Base-by-base conservation (phyloP, 2,797 vertebrate genomes). In the Salmo trutta region DNA sequence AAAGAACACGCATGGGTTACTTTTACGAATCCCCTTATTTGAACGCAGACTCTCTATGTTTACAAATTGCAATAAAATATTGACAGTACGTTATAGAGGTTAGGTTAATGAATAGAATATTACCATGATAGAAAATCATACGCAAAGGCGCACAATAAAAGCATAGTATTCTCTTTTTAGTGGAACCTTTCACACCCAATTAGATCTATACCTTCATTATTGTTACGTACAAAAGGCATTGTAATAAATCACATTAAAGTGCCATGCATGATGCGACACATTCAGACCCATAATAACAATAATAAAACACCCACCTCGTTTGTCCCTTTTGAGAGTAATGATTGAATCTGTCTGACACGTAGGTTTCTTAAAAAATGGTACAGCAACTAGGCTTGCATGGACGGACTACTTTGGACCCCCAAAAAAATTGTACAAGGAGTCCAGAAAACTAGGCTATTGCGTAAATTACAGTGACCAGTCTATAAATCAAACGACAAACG, bases 251-350 rank as follows among this genome's bases (percentile, higher is more conserved):
- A 59, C n/a, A 8, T n/a, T 59, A 65, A 66, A 66, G 64, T 29
- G 64, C 5, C 64, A 66, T 66, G 64, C 64, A 66, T 66, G 64
- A 66, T 66, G 64, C 64, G 64, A 66, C 64, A 66, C 12, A 66
- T 31, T 27, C 14, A 66, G 27, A 66, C 14, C 24, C 27, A 66
- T 31, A 29, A 31, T 17, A 59, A 59, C n/a, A 27, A 0, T 33
- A 52, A 53, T 33, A 5, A 36, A 5, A 54, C 80, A 93, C 93
- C 84, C 89, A 95, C 94, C 93, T 93, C 85, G 90, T 83, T 81
- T 75, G 85, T 82, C 82, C 89, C 81, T 84, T 85, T 89, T 84
- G 19, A 88, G 88, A 52, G 84, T 85, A 89, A 91, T 88, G 87
- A 81, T 81, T 86, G 86, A 82, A 84, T 79, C 75, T 64, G 73